These are phyloP conservation scores for Stercorarius parasiticus DNA, from an alignment of 2,113 vertebrate genomes.

Conservation along the genomic window DNA sequence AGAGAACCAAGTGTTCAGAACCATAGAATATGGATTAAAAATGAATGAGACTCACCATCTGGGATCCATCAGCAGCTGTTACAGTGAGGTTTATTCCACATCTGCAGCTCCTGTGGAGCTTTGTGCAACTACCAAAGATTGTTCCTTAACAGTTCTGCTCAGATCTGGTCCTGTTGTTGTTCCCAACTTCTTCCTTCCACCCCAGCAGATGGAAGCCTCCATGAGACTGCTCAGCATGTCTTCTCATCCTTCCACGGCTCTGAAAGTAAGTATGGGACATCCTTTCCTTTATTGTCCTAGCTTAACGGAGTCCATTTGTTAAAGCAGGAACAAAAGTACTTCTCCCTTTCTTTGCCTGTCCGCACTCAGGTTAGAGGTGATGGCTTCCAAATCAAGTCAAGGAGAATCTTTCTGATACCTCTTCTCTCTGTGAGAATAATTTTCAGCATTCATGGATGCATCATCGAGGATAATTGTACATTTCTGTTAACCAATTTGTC, in stretches of 20 bases:
- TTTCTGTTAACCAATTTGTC: accelerated
- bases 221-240: constrained; percentile 83
- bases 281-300: neutral
- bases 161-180: constrained; percentile 78
- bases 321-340: neutral
- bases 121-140: neutral
- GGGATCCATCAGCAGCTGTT: neutral
- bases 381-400: neutral
- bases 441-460: neutral
- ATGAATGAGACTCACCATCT: neutral
- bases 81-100: neutral
- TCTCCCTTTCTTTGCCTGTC: neutral
- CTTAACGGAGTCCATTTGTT: neutral
- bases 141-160: constrained; percentile 70
- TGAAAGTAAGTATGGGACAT: constrained; percentile 74
- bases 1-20: neutral
- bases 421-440: neutral
- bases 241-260: constrained; percentile 56
- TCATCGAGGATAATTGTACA: accelerated
- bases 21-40: neutral
- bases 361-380: neutral
- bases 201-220: constrained; percentile 88
- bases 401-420: neutral
- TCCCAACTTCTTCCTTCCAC: constrained; percentile 93
- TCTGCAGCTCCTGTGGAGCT: neutral